These are phyloP conservation scores for Meteorus sp. DNA, from an alignment of 1,140 invertebrate genomes.

Conservation along the genomic window DNA sequence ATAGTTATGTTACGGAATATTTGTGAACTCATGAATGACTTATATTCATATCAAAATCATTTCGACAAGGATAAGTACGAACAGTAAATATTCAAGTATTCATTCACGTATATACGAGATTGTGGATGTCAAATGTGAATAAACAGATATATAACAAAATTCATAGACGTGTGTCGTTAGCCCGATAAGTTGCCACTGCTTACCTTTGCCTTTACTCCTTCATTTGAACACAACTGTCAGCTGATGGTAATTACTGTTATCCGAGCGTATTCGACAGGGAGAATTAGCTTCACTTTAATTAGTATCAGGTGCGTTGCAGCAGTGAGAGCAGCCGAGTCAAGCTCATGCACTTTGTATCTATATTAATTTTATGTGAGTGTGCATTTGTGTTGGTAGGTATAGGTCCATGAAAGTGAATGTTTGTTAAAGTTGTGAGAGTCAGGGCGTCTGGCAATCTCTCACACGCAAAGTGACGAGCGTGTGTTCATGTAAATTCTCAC, in stretches of 20 bases:
- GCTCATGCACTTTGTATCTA: not conserved
- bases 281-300: conserved; percentile 42
- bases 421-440: not conserved
- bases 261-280: conserved; percentile 29
- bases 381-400: conserved; percentile 5
- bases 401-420: no score
- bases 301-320: conserved; percentile 9
- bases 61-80: no score
- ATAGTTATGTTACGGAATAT: no score
- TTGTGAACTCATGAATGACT: no score
- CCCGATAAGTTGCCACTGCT: conserved; percentile 11
- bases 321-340: conserved; percentile 1
- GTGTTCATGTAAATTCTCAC: conserved; percentile 1
- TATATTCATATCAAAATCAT: no score
- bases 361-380: not conserved
- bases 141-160: no score
- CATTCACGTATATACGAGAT: no score
- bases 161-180: no score
- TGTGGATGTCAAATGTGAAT: no score
- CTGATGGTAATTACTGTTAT: conserved; percentile 40
- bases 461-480: conserved; percentile 1
- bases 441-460: not conserved
- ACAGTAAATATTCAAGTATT: no score
- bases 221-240: conserved; percentile 33
- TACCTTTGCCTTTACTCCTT: no score